These are phyloP conservation scores for Dryoscopus gambensis DNA, from an alignment of 2,113 vertebrate genomes.

Conservation along the genomic window DNA sequence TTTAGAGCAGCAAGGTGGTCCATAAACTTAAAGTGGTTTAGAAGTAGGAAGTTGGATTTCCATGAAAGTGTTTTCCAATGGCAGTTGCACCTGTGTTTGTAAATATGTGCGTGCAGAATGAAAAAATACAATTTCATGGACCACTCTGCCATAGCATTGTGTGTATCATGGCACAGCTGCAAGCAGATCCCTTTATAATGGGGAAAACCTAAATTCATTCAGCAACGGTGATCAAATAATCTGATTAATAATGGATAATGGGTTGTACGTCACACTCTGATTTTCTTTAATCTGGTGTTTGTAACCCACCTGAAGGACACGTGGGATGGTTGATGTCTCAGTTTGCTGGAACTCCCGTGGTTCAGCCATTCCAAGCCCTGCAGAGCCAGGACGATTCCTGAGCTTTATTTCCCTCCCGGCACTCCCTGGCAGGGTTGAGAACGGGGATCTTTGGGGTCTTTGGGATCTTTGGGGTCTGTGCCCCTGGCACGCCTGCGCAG, in stretches of 20 bases:
- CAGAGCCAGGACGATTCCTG: rapidly evolving
- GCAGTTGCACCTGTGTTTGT: neutral
- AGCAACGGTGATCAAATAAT: too few relatives aligned
- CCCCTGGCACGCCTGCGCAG: too few relatives aligned
- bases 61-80: neutral
- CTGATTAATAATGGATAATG: rapidly evolving
- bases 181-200: rapidly evolving
- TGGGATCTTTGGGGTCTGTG: rapidly evolving
- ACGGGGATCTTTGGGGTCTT: rapidly evolving
- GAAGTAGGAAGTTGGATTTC: neutral
- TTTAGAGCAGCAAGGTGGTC: neutral
- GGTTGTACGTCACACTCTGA: rapidly evolving
- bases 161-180: rapidly evolving
- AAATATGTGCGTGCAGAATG: neutral
- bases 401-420: neutral
- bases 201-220: neutral
- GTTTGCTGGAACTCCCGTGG: rapidly evolving
- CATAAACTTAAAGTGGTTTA: neutral
- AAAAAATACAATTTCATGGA: neutral
- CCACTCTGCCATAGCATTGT: rapidly evolving
- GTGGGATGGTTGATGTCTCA: rapidly evolving
- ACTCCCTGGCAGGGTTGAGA: neutral
- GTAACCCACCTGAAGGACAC: rapidly evolving
- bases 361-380: rapidly evolving
- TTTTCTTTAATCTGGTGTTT: neutral